Base-by-base conservation (phyloP, 2,888 invertebrate genomes). In the Augiades crinisus region DNA sequence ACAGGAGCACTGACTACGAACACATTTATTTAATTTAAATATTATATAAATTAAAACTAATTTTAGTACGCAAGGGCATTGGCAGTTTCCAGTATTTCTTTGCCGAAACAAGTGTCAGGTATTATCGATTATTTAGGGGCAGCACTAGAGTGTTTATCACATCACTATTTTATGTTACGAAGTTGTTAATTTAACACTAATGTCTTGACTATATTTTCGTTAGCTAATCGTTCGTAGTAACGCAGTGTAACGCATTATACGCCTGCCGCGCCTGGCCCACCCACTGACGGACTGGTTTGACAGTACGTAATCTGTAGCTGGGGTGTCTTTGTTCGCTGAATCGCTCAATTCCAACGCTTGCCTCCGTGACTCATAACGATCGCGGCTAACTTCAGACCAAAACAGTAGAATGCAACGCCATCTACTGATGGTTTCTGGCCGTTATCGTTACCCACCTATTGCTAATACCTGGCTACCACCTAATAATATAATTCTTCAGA, bases 21-120 rank as follows among this genome's bases (percentile, higher is more conserved):
- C 64, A 63, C 79, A 82, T 83, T 65, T 27, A 27, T 27, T 30
- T 72, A 76, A 27, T 27, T 30, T 72, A 76, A 67, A 72, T 56
- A 68, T 65, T 55, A 58, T 58, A 71, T 63, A 66, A 58, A 64
- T 46, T 68, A 65, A 66, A 72, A 70, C 69, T 73, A 75, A 76
- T 67, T 74, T 70, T 73, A 68, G 62, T 66, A 63, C 58, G 64
- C 74, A 72, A 75, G 70, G 72, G 62, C 70, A 69, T 61, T 57
- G 54, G 53, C 53, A 54, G 54, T 53, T 64, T 66, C 55, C 56
- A 51, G 53, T 59, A 56, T 56, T 60, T 38, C 47, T 50, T 47
- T 55, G 40, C 38, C 43, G 47, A 33, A 38, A 24, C 19, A 37
- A 36, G 40, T 56, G 56, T 37, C 46, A 50, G 38, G 33, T 34